Base-by-base conservation (phyloP, 2,888 invertebrate species). In the Tromatobia lineatoria region DNA sequence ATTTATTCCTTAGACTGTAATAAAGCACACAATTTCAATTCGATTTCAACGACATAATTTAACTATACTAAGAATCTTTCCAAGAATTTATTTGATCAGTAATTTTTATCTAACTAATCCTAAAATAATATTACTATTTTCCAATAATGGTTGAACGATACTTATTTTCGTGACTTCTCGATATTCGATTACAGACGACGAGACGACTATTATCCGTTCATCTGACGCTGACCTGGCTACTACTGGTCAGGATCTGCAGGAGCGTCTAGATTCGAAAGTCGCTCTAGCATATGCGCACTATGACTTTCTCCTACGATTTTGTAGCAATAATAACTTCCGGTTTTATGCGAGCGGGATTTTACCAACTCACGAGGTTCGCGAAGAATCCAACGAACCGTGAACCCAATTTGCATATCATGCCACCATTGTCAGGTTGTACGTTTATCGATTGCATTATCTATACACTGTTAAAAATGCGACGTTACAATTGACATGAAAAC, bases 221-320 rank as follows among this genome's bases (percentile, higher is more conserved):
- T 64, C 29, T 29, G 70, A 75, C 59, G 67, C 20, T 61, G 59
- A 67, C 57, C 59, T 54, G 76, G 69, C 74, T 71, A 80, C 74
- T 71, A 80, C 67, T 81, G 85, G 85, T 85, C 86, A 85, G 82
- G 57, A 80, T 82, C 66, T 25, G 34, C 71, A 45, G 61, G 73
- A 52, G 76, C 59, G 71, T 67, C 50, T 47, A 64, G 77, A 86
- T 86, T 86, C 84, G 86, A 86, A 86, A 86, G 86, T 86, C 73
- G 76, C 79, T 50, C 59, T 59, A 69, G 34, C 77, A 71, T 75
- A 52, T 50, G 73, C 69, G 25, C 77, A 38, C 80, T 66, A 73
- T 83, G 70, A 84, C 84, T 86, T 86, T 84, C 84, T 76, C 86
- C 77, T 23, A 64, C 59, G 50, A 38, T 71, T 78, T 67, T 77